Base-by-base conservation (phyloP, 1,140 invertebrate species). In the Monochamus saltuarius region DNA sequence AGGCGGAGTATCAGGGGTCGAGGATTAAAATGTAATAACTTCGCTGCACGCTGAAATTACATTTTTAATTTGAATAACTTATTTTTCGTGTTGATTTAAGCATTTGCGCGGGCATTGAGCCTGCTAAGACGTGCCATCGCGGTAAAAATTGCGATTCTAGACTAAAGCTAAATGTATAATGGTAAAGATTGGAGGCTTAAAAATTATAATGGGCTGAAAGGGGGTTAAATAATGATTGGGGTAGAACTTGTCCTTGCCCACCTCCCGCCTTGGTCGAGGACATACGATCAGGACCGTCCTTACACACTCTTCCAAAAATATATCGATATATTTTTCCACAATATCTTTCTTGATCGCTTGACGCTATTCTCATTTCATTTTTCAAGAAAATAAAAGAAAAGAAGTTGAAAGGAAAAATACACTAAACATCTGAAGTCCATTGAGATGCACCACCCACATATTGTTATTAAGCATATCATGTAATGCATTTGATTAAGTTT, bases 21-120 rank as follows among this genome's bases (percentile, higher is more conserved):
- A 67, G 73, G 74, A 76, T 76, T 76, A 76, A 76, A 76, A 76
- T 73, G 73, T 76, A 76, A 76, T 76, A 75, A 75, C 70, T 71
- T 70, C 56, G 67, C 63, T 69, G 68, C 65, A 67, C 63, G 70
- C 60, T 63, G 79, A 84, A 81, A 82, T 84, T 83, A 83, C 80
- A 82, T 82, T 84, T 84, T 84, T 84, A 84, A 84, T 84, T 84
- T 83, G 80, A 82, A 81, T 75, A 80, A 82, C 80, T 82, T 83
- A 81, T 83, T 82, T 82, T 81, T 81, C 79, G 80, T 84, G 82
- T 84, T 84, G 82, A 83, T 84, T 81, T 82, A 83, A 80, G 81
- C 79, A 78, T 79, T 77, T 71, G 56, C 58, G 56, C 66, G 73
- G 75, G 69, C 75, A 74, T 71, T 74, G 78, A 77, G 77, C 75